phyloP scores from a whole-genome alignment of 1,140 invertebrate species.

The Drosophila nikananu region DNA sequence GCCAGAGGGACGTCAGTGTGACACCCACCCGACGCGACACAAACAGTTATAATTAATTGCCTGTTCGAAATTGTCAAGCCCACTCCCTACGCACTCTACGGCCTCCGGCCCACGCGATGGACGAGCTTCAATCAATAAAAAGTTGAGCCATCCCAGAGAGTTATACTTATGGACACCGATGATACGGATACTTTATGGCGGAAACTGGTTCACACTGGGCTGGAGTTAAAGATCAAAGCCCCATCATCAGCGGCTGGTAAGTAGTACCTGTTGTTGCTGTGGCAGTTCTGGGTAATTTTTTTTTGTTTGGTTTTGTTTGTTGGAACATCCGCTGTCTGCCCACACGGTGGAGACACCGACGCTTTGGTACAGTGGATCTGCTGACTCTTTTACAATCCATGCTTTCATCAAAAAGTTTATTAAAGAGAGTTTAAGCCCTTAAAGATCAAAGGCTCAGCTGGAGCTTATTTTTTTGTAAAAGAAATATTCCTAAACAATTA shows the following conservation, averaged over 20 bases:
- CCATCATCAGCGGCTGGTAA: constrained; percentile 62
- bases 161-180: constrained; percentile 54
- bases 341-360: constrained; percentile 41
- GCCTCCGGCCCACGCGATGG: constrained; percentile 50
- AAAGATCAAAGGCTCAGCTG: too few species aligned
- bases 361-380: constrained; percentile 53
- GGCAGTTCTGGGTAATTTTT: constrained; percentile 12
- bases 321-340: constrained; percentile 63
- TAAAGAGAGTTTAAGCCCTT: background rate
- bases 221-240: constrained; percentile 68
- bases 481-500: too few species aligned
- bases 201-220: constrained; percentile 64
- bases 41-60: constrained; percentile 82
- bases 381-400: background rate
- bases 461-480: background rate
- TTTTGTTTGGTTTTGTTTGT: background rate
- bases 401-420: background rate
- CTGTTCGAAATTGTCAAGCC: constrained; percentile 72
- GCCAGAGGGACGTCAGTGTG: constrained; percentile 35
- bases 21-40: constrained; percentile 65
- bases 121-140: constrained; percentile 55
- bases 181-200: constrained; percentile 65
- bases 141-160: constrained; percentile 49
- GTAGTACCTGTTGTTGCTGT: constrained; percentile 38
- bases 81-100: constrained; percentile 50